Evolutionary conservation across 2,888 invertebrate species (phyloP).

Genomic region (Incurvaria masculella): DNA sequence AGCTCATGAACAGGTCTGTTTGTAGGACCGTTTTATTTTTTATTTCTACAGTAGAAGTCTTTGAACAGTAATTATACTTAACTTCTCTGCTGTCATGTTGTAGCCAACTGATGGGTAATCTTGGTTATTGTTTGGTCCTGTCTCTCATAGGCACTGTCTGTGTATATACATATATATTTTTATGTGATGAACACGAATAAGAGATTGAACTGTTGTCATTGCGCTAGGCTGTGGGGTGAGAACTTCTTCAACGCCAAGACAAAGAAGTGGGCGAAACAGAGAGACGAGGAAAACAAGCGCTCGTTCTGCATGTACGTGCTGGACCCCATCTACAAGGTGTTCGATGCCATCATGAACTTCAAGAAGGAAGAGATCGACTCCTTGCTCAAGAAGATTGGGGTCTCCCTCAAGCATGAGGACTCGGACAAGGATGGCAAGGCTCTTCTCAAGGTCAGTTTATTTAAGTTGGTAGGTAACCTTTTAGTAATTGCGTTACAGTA

Average conservation of each 20-base stretch:
- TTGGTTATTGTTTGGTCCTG: too few relatives aligned
- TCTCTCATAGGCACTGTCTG: neutral
- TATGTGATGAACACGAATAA: too few relatives aligned
- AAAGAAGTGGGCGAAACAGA: slow-evolving; percentile 97
- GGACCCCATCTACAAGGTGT: slow-evolving; percentile 97
- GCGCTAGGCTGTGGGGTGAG: slow-evolving; percentile 86
- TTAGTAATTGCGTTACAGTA: too few relatives aligned
- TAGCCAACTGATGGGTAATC: too few relatives aligned
- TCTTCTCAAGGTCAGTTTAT: slow-evolving; percentile 75
- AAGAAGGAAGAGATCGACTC: slow-evolving; percentile 91
- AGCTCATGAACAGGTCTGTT: slow-evolving; percentile 88
- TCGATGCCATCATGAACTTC: slow-evolving; percentile 81
- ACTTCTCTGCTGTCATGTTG: too few relatives aligned
- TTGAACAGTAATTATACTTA: too few relatives aligned
- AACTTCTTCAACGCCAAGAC: slow-evolving; percentile 97
- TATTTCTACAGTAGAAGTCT: too few relatives aligned
- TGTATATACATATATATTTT: neutral
- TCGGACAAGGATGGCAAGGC: slow-evolving; percentile 96
- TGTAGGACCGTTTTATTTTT: too few relatives aligned
- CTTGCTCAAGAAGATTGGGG: slow-evolving; percentile 86
- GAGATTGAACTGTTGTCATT: too few relatives aligned
- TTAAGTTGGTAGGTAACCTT: too few relatives aligned
- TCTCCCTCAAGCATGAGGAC: slow-evolving; percentile 92
- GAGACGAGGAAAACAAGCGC: slow-evolving; percentile 88
- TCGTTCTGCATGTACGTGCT: slow-evolving; percentile 99